Conservation (phyloP, 2,797 vertebrate genomes). For the Pipistrellus pipistrellus region DNA sequence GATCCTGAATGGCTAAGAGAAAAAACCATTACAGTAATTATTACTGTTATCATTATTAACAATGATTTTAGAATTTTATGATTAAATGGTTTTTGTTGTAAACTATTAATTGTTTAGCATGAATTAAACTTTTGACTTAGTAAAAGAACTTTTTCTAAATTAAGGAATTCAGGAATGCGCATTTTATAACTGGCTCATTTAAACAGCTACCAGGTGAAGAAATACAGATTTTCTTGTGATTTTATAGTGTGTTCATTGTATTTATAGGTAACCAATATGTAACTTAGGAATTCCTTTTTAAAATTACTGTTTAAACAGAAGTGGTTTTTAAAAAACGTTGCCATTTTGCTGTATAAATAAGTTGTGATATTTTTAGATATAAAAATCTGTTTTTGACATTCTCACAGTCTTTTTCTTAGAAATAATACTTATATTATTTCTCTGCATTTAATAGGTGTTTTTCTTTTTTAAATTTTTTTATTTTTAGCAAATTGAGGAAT, state of each 20-base stretch:
- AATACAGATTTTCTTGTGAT: neutral
- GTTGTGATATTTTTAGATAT: slow-evolving; percentile 30
- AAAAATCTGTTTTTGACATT: slow-evolving; percentile 47
- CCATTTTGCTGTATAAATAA: neutral
- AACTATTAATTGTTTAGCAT: neutral
- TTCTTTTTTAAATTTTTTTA: neutral
- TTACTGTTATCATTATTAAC: neutral
- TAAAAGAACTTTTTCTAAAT: slow-evolving; percentile 46
- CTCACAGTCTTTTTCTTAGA: slow-evolving; percentile 37
- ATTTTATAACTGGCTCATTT: slow-evolving; percentile 10
- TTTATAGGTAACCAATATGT: slow-evolving; percentile 13
- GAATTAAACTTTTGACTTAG: slow-evolving; percentile 22
- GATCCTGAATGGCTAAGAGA: slow-evolving; percentile 98
- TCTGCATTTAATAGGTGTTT: slow-evolving; percentile 52
- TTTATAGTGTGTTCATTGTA: slow-evolving; percentile 37
- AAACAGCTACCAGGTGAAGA: slow-evolving; percentile 14
- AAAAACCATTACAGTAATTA: slow-evolving; percentile 97
- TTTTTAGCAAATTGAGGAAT: slow-evolving; percentile 98
- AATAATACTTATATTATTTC: neutral
- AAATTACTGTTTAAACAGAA: slow-evolving; percentile 36
- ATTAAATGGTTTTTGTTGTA: neutral
- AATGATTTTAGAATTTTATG: neutral
- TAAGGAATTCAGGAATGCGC: neutral
- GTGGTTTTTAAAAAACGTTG: slow-evolving; percentile 39
- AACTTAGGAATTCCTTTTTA: slow-evolving; percentile 43